These are phyloP conservation scores for Drosophila lacteicornis DNA, from an alignment of 1,140 invertebrate species.

Conservation along the genomic window DNA sequence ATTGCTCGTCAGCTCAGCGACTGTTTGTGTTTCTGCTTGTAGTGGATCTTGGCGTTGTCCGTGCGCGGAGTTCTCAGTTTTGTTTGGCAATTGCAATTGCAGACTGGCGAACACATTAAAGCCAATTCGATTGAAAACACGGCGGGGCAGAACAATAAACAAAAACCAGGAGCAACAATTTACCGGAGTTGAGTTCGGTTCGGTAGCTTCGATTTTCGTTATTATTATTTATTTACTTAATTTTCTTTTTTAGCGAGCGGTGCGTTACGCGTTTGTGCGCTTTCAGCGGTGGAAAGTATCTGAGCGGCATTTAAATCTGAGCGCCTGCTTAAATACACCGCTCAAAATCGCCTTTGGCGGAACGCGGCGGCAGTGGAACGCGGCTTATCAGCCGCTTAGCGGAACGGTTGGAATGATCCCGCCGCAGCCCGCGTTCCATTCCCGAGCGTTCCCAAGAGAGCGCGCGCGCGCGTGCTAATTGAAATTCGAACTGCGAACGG, in stretches of 20 bases:
- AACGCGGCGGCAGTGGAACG: constrained; percentile 53
- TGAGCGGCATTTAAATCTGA: constrained; percentile 56
- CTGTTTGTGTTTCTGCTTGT: constrained; percentile 63
- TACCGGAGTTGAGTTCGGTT: not conserved
- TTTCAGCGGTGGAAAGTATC: constrained; percentile 72
- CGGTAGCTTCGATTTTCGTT: not conserved
- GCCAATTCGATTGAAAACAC: constrained; percentile 28
- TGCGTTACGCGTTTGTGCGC: constrained; percentile 47
- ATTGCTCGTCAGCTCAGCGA: constrained; percentile 58
- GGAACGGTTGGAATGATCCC: not conserved
- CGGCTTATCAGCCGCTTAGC: constrained; percentile 28
- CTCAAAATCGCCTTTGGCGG: constrained; percentile 26
- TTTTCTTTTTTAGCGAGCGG: constrained; percentile 29
- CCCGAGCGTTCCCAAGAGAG: not conserved
- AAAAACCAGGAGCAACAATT: constrained; percentile 7
- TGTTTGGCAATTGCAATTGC: constrained; percentile 29
- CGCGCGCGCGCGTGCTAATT: constrained; percentile 34
- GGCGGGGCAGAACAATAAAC: not conserved
- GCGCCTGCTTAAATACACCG: constrained; percentile 72
- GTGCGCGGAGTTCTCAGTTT: constrained; percentile 30
- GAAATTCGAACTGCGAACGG: constrained; percentile 56
- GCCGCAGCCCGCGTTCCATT: constrained; percentile 1
- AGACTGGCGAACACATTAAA: constrained; percentile 60
- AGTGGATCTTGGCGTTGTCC: constrained; percentile 38
- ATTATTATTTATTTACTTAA: constrained; percentile 10